Percentiles rank a stretch among this genome's conserved stretches.
phyloP scores from a whole-genome alignment of 2,888 invertebrate genomes.

The Parelbella ahira region DNA sequence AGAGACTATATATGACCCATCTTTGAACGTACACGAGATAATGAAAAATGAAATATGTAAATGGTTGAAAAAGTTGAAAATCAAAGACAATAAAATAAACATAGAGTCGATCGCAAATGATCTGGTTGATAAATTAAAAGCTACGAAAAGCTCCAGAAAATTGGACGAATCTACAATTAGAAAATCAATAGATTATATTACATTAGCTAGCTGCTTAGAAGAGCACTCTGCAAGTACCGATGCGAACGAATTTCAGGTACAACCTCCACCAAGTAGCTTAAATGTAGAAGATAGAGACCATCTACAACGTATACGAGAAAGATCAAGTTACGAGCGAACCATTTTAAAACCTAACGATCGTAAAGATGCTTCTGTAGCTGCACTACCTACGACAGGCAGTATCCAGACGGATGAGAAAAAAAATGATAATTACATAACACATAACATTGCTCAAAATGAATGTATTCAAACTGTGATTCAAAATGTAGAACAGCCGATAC shows the following conservation, averaged over 20 bases:
- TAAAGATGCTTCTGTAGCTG: constrained; percentile 34
- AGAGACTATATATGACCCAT: constrained; percentile 31
- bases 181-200: constrained; percentile 16
- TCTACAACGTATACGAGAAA: constrained; percentile 41
- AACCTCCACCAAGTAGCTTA: constrained; percentile 36
- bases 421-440: neutral
- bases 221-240: neutral
- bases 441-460: constrained; percentile 15
- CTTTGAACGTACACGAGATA: constrained; percentile 28
- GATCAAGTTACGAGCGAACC: constrained; percentile 26
- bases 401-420: constrained; percentile 10
- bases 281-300: constrained; percentile 41
- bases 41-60: constrained; percentile 40
- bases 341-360: constrained; percentile 18
- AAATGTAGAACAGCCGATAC: neutral
- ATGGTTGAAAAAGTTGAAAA: constrained; percentile 43
- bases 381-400: constrained; percentile 26
- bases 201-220: constrained; percentile 8
- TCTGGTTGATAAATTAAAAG: constrained; percentile 38
- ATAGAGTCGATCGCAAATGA: constrained; percentile 31
- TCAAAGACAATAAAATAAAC: constrained; percentile 31
- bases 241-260: neutral
- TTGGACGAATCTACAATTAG: constrained; percentile 26
- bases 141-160: constrained; percentile 37
- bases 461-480: constrained; percentile 14